phyloP scores from a whole-genome alignment of 2,113 vertebrate genomes.

The Saimiri boliviensis region DNA sequence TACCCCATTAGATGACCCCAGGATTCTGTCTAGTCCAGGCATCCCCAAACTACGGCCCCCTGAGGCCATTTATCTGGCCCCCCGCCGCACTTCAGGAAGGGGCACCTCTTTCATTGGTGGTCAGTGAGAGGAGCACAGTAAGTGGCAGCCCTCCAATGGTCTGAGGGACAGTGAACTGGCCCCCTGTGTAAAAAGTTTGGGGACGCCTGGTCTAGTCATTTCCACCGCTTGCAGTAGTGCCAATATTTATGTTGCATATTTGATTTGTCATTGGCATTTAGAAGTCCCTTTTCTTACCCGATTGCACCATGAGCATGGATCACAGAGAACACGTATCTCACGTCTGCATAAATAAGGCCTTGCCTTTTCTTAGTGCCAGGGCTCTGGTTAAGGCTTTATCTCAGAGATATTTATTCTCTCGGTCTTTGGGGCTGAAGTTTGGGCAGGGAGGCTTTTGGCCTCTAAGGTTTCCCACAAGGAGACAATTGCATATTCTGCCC shows the following conservation, averaged over 20 bases:
- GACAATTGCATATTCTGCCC: background rate
- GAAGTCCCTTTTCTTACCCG: background rate
- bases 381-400: background rate
- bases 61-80: too few species aligned
- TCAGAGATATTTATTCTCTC: background rate
- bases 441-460: background rate
- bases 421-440: background rate
- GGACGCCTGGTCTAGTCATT: background rate
- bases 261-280: background rate
- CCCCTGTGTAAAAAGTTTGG: too few species aligned
- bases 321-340: background rate
- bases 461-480: background rate
- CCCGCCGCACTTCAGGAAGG: too few species aligned
- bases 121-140: too few species aligned
- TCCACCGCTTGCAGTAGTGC: background rate
- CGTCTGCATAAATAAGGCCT: background rate
- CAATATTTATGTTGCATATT: background rate
- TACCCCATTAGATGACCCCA: background rate
- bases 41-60: too few species aligned
- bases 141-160: too few species aligned
- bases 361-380: background rate
- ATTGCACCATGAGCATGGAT: background rate
- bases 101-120: too few species aligned
- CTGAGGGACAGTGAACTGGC: too few species aligned
- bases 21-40: background rate